Conservation (phyloP, 2,797 vertebrate genomes). For the Eulemur coronatus region DNA sequence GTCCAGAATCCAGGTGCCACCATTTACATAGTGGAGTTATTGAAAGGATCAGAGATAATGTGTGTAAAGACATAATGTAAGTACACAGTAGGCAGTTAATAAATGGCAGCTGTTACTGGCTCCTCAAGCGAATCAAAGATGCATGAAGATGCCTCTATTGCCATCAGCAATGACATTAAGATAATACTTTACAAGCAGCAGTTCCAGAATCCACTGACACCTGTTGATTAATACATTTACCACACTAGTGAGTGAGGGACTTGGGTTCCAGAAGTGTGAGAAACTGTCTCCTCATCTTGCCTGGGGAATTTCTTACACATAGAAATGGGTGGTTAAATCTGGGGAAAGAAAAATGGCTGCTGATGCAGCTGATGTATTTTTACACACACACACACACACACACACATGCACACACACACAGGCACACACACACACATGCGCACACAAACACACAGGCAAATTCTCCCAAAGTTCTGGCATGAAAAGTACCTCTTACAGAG, state of each 20-base stretch:
- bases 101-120: not conserved
- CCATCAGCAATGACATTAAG: not conserved
- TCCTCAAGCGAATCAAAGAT: not conserved
- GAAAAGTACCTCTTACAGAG: slow-evolving; percentile 60
- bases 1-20: not conserved
- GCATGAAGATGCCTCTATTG: not conserved
- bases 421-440: too few species aligned
- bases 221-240: not conserved
- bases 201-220: not conserved
- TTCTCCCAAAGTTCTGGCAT: not conserved
- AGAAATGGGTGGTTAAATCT: not conserved
- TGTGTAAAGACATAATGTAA: not conserved
- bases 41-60: not conserved
- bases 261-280: not conserved
- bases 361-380: not conserved
- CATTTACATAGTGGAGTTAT: not conserved
- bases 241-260: not conserved
- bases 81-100: not conserved
- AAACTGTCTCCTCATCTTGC: slow-evolving; percentile 19
- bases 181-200: not conserved
- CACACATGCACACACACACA: too few species aligned
- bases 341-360: slow-evolving; percentile 29
- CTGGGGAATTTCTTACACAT: slow-evolving; percentile 52
- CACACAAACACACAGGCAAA: not conserved
- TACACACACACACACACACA: too few species aligned